Evolutionary conservation across 2,797 vertebrate genomes (phyloP).

Genomic region (Gastrophryne carolinensis): DNA sequence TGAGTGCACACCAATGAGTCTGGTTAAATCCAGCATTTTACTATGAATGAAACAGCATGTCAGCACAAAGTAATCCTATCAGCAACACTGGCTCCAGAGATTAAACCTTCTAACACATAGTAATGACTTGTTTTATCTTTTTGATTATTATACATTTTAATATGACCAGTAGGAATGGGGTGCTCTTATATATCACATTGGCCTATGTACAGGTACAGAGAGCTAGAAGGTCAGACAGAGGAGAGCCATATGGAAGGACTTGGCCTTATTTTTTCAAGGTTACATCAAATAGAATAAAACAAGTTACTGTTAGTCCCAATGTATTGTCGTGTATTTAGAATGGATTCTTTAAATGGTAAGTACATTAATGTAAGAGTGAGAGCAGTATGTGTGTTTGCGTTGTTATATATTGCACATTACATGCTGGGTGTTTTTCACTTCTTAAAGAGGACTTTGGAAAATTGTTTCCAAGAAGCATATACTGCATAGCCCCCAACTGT

Average conservation of each 20-base stretch:
- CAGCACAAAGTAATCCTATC: slow-evolving; percentile 2
- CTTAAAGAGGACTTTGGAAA: no score
- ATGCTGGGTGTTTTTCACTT: no score
- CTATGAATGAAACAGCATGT: slow-evolving; percentile 14
- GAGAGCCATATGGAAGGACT: slow-evolving; percentile 29
- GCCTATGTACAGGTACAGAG: slow-evolving; percentile 29
- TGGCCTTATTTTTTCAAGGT: no score
- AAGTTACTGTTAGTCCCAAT: no score
- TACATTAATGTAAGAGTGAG: no score
- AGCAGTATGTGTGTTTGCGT: no score
- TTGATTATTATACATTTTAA: slow-evolving; percentile 31
- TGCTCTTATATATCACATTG: slow-evolving; percentile 11
- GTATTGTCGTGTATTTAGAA: no score
- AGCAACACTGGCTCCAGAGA: neutral
- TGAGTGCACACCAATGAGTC: neutral
- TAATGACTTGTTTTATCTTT: slow-evolving; percentile 37
- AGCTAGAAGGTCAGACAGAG: slow-evolving; percentile 18
- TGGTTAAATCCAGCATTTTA: neutral
- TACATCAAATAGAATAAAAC: no score
- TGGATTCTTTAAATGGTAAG: no score
- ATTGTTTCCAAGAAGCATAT: no score
- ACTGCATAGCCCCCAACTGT: no score
- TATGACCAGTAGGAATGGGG: slow-evolving; percentile 3
- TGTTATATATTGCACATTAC: no score
- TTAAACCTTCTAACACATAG: slow-evolving; percentile 30